Percentiles rank a stretch among this genome's conserved stretches.
Evolutionary conservation across 2,888 invertebrate genomes (phyloP).

Genomic region (Aplocera efformata): DNA sequence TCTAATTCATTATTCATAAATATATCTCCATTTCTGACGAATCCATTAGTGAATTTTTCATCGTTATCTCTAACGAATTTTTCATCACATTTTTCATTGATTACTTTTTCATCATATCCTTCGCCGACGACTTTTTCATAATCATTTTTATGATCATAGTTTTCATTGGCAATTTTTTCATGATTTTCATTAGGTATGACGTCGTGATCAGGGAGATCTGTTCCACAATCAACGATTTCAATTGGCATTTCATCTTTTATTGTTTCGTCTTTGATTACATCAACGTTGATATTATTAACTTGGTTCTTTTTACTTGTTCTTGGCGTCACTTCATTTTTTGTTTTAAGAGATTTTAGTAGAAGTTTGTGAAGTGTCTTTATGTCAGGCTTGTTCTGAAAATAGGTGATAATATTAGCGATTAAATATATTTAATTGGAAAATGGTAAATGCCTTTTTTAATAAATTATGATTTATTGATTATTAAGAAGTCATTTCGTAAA

Average conservation of each 20-base stretch:
- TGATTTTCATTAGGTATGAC: neutral
- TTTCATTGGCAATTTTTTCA: neutral
- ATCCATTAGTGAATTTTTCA: too few relatives aligned
- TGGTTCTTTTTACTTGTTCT: neutral
- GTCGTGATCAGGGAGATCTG: neutral
- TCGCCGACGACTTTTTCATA: too few relatives aligned
- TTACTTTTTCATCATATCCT: too few relatives aligned
- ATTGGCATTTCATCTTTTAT: neutral
- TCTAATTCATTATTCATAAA: neutral
- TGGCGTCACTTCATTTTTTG: neutral
- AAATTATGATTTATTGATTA: too few relatives aligned
- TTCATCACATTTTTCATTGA: too few relatives aligned
- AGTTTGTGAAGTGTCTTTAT: neutral
- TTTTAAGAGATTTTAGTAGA: neutral
- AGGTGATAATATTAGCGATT: neutral
- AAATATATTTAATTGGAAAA: too few relatives aligned
- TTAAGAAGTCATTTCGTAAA: too few relatives aligned
- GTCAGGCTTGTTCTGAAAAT: neutral
- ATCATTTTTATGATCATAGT: too few relatives aligned
- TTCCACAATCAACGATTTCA: neutral
- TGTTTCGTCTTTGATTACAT: constrained; percentile 1
- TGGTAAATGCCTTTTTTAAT: too few relatives aligned
- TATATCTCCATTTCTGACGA: too few relatives aligned
- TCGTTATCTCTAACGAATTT: too few relatives aligned
- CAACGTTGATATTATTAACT: neutral